Conservation (phyloP, 2,797 vertebrate species). For the Urosaurus nigricauda region DNA sequence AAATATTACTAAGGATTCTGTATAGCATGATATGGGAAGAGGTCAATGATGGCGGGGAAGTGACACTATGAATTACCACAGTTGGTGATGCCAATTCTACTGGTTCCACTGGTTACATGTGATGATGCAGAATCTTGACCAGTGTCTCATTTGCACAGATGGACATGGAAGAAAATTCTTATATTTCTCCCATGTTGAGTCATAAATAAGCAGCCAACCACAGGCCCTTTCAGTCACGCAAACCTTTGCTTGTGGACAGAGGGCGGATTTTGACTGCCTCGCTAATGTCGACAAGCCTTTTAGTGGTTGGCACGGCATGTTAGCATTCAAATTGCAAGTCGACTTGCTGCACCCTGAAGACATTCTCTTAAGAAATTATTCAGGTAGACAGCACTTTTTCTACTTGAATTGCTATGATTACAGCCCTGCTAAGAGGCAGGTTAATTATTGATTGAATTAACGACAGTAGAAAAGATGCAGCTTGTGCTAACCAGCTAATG, state of each 20-base stretch:
- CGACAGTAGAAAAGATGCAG: slow-evolving; percentile 71
- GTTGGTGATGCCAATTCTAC: too few relatives aligned
- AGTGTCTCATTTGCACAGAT: background rate
- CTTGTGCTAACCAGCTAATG: slow-evolving; percentile 73
- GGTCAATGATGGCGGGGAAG: too few relatives aligned
- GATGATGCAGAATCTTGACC: too few relatives aligned
- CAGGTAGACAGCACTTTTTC: slow-evolving; percentile 71
- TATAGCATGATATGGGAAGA: too few relatives aligned
- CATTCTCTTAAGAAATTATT: slow-evolving; percentile 71
- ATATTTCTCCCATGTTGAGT: background rate
- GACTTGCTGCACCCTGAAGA: slow-evolving; percentile 60
- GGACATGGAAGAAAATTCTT: background rate
- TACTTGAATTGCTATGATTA: slow-evolving; percentile 75
- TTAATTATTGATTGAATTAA: slow-evolving; percentile 78
- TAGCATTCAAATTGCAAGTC: slow-evolving; percentile 10
- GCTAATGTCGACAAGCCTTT: background rate
- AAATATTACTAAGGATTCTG: too few relatives aligned
- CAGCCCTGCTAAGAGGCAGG: slow-evolving; percentile 70
- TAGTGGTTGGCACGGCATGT: background rate
- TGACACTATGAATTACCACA: too few relatives aligned
- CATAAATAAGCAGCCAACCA: background rate
- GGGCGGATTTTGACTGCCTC: background rate
- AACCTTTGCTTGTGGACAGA: background rate
- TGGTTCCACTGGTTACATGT: too few relatives aligned
- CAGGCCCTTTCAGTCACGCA: background rate